phyloP scores from a whole-genome alignment of 2,888 invertebrate species.

The Cantharis flavilabris region DNA sequence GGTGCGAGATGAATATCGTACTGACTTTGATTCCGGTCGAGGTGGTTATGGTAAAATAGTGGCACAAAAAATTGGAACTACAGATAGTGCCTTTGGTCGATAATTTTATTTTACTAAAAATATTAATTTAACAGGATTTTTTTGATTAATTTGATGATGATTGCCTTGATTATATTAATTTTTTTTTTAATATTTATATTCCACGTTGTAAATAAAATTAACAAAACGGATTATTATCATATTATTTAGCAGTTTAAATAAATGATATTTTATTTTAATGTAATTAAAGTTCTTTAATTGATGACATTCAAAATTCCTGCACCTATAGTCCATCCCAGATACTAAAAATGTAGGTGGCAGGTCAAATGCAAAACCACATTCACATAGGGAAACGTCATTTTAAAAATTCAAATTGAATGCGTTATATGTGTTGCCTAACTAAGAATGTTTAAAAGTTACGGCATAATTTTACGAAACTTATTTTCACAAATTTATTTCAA shows the following conservation, averaged over 20 bases:
- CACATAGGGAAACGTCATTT: too few relatives aligned
- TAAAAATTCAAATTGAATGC: too few relatives aligned
- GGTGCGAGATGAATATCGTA: conserved; percentile 97
- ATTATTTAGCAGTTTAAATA: background rate
- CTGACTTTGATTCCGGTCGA: conserved; percentile 94
- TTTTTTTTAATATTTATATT: background rate
- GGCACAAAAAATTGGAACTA: conserved; percentile 75
- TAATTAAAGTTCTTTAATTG: background rate
- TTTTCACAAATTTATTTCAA: too few relatives aligned
- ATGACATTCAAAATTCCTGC: background rate
- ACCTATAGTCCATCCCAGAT: too few relatives aligned
- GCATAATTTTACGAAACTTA: too few relatives aligned
- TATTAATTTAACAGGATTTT: background rate
- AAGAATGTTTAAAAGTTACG: too few relatives aligned
- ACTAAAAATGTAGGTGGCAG: too few relatives aligned
- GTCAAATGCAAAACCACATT: too few relatives aligned
- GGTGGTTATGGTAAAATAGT: conserved; percentile 97
- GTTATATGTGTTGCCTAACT: too few relatives aligned
- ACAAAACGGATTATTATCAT: background rate
- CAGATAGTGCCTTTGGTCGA: conserved; percentile 52
- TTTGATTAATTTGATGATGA: background rate
- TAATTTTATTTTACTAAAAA: conserved; percentile 33
- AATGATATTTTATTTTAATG: background rate
- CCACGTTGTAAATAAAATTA: background rate
- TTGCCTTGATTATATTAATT: background rate